Conservation (phyloP, 2,888 invertebrate species). For the Chelonus formosanus region DNA sequence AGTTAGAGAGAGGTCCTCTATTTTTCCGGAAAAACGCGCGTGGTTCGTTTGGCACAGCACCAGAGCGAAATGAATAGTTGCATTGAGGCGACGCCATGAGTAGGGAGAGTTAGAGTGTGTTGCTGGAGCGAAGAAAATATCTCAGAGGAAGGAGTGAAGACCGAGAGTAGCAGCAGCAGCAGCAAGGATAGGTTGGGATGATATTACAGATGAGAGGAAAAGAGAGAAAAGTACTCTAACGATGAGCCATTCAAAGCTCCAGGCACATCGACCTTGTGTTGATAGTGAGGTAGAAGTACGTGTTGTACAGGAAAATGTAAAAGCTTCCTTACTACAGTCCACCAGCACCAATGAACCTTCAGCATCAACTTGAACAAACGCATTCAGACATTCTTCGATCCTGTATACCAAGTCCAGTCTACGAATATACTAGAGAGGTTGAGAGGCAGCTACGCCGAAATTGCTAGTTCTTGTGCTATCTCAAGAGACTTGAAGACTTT, state of each 20-base stretch:
- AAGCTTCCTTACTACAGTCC: constrained; percentile 8
- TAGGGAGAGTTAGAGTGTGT: constrained; percentile 35
- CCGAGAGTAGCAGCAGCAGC: neutral
- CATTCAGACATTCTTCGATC: constrained; percentile 22
- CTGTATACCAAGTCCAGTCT: constrained; percentile 1
- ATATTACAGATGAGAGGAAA: constrained; percentile 32
- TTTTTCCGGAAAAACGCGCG: constrained; percentile 19
- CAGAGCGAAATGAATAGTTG: constrained; percentile 45
- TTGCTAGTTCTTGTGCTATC: constrained; percentile 40
- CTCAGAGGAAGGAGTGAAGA: constrained; percentile 15
- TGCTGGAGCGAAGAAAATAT: constrained; percentile 31
- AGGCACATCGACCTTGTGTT: constrained; percentile 45
- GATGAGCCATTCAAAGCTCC: constrained; percentile 48
- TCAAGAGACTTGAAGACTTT: constrained; percentile 35
- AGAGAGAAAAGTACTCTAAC: constrained; percentile 47
- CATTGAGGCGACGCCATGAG: constrained; percentile 38
- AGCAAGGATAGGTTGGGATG: constrained; percentile 11
- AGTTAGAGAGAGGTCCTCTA: constrained; percentile 3
- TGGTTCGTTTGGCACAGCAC: constrained; percentile 42
- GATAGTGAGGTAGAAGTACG: constrained; percentile 31
- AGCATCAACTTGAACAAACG: constrained; percentile 16
- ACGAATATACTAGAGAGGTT: constrained; percentile 2
- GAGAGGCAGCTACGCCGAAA: constrained; percentile 33
- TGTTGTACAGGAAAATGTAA: constrained; percentile 23
- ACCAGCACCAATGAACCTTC: constrained; percentile 8